Base-by-base conservation (phyloP, 2,888 invertebrate genomes). In the Trachelus iudaicus region DNA sequence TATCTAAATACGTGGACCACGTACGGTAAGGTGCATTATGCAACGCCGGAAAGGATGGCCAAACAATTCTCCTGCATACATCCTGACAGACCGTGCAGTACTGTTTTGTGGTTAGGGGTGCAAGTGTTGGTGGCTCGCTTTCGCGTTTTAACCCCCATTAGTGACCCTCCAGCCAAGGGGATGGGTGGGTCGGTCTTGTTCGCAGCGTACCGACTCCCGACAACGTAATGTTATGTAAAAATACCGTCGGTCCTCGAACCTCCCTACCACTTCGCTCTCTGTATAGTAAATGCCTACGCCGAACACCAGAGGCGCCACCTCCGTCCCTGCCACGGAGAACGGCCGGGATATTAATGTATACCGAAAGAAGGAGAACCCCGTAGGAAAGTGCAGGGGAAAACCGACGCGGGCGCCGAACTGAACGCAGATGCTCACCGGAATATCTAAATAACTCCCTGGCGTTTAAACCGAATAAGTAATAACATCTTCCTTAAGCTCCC, bases 181-280 rank as follows among this genome's bases (percentile, higher is more conserved):
- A 15, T 15, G 40, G 40, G 40, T 15, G 40, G 15, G 40, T 31
- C 69, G 30, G 76, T 77, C 79, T 78, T 71, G 74, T 78, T 79
- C 79, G 73, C 56, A 68, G 76, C 75, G 76, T 78, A 79, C 75
- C 34, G 77, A 69, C 71, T 75, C 74, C 83, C 76, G 80, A 85
- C 82, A 83, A 86, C 84, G 87, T 88, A 87, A 88, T 88, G 89
- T 87, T 89, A 90, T 89, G 89, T 89, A 90, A 90, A 90, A 90
- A 89, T 88, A 86, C 84, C 84, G 79, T 77, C 40, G 81, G 79
- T 77, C 81, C 75, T 33, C 69, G 13, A 73, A 68, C 73, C 69
- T 34, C 77, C n/a, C 30, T 75, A 33, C 71, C 34, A 34, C 73
- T 56, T 76, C 80, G 75, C 79, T 75, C 73, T 77, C 69, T 33